Percentiles rank a stretch among this genome's conserved stretches.
These are phyloP conservation scores for Anarhynchus alexandrinus DNA, from an alignment of 2,113 vertebrate species.

Conservation along the genomic window DNA sequence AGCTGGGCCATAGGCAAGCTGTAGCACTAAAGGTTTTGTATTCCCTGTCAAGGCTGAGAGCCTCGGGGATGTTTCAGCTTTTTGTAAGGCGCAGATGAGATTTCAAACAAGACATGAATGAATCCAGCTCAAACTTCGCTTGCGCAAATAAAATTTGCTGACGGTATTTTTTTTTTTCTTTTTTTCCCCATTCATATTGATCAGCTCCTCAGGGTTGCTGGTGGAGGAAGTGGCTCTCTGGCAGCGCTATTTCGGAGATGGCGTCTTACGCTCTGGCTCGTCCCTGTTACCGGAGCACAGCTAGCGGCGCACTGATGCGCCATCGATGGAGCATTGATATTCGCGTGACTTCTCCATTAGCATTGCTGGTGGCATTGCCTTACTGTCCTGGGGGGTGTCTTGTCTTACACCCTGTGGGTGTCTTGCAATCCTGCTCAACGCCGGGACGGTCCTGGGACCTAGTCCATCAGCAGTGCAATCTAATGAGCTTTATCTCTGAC, in stretches of 20 bases:
- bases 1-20: conserved; percentile 32
- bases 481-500: neutral
- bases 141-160: neutral
- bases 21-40: neutral
- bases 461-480: rapidly evolving
- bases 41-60: neutral
- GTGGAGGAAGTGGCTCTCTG: neutral
- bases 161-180: neutral
- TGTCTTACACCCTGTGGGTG: neutral
- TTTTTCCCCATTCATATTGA: neutral
- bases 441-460: neutral
- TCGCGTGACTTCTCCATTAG: rapidly evolving
- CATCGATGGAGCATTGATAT: no score
- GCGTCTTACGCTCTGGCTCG: neutral
- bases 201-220: neutral
- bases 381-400: neutral
- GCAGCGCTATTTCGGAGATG: neutral
- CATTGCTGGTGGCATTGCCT: neutral
- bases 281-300: neutral
- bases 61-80: neutral
- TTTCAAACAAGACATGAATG: conserved; percentile 12
- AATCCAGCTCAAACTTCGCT: neutral
- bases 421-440: neutral
- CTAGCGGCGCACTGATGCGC: rapidly evolving
- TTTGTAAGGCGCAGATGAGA: conserved; percentile 43